Base-by-base conservation (phyloP, 2,113 vertebrate genomes). In the Calidris pugnax region DNA sequence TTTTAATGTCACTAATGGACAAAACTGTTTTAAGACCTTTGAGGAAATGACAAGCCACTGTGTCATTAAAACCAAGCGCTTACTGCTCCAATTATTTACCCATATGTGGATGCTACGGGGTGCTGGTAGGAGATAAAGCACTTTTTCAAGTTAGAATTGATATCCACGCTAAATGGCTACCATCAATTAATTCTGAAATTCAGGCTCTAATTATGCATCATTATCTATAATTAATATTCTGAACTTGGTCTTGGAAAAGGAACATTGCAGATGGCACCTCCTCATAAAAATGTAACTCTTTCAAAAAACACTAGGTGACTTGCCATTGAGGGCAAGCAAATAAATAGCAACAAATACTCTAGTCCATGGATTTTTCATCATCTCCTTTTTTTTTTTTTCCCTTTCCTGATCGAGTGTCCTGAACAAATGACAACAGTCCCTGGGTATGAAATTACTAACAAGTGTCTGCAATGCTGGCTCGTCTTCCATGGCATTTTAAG, bases 201-300 rank as follows among this genome's bases (percentile, higher is more conserved):
- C 77, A 87, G 57, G 22, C 43, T 71, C 37, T 75, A 89, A 92
- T 95, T 94, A 96, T n/a, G 39, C 87, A 90, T 66, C 57, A 82
- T 69, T 50, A 92, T 37, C 63, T 28, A 62, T 28, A 81, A 93
- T 88, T 90, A 96, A 93, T 85, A 87, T 50, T 62, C 80, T 85
- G 35, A 76, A 39, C 20, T 30, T 28, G 43, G 57, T 64, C 47
- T 64, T 68, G 53, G 88, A 73, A 85, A 48, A 81, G 45, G 80
- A 90, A 55, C 22, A 22, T 12, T 39, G 28, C 26, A 41, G 57
- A 50, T 57, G 73, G 64, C 43, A 68, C 28, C 39, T 78, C 43
- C 93, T 69, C 66, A 50, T 17, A 64, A 28, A 91, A 92, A 85
- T 2, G 8, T 75, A 60, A 32, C 1, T 0, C 60, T 68, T 59